Evolutionary conservation across 2,888 invertebrate genomes (phyloP).

Genomic region (Plagodis pulveraria): DNA sequence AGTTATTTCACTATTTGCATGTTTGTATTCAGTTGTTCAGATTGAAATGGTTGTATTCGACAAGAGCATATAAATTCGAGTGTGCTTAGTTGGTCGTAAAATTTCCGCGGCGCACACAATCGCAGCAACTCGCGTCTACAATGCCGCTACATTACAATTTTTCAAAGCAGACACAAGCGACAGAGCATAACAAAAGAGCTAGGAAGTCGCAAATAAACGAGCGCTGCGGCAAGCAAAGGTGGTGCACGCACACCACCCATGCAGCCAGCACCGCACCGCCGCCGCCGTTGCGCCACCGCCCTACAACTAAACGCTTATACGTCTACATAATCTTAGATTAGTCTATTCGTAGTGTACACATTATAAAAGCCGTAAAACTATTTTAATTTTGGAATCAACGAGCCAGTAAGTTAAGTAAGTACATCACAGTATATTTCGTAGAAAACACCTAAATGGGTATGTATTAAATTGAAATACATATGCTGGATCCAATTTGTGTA

Average conservation of each 20-base stretch:
- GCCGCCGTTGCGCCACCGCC: conserved; percentile 16
- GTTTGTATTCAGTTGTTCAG: conserved; percentile 4
- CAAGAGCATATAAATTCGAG: conserved; percentile 54
- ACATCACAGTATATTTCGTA: conserved; percentile 37
- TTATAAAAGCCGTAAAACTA: too few relatives aligned
- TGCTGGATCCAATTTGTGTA: conserved; percentile 74
- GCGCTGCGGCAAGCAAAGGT: conserved; percentile 70
- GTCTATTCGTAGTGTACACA: too few relatives aligned
- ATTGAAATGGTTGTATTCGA: conserved; percentile 23
- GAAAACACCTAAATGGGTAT: conserved; percentile 30
- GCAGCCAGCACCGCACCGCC: conserved; percentile 40
- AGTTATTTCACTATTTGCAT: too few relatives aligned
- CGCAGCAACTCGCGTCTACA: conserved; percentile 71
- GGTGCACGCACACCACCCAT: conserved; percentile 57
- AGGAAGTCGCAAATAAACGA: conserved; percentile 82
- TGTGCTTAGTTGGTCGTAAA: conserved; percentile 46
- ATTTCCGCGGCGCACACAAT: conserved; percentile 61
- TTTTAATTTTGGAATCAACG: conserved; percentile 6
- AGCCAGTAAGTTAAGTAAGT: conserved; percentile 17
- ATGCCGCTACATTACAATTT: conserved; percentile 81
- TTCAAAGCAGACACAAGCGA: conserved; percentile 81
- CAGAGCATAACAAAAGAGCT: conserved; percentile 80
- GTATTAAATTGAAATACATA: conserved; percentile 62
- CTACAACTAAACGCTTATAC: not conserved
- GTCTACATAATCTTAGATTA: not conserved